phyloP scores from a whole-genome alignment of 2,797 vertebrate genomes.

The Cygnus olor region DNA sequence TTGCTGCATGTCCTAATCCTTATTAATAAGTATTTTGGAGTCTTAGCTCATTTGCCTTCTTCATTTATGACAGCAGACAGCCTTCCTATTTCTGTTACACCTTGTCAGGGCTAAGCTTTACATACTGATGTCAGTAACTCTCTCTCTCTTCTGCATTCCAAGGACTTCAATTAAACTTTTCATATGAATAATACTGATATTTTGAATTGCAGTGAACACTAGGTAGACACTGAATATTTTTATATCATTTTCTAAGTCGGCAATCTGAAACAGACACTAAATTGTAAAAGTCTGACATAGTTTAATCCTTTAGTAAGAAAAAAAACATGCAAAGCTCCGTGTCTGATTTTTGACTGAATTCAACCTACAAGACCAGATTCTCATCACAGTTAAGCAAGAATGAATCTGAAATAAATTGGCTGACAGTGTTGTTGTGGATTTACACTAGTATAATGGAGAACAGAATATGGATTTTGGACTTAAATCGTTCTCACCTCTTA shows the following conservation, averaged over 20 bases:
- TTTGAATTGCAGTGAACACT: conserved; percentile 16
- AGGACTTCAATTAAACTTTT: conserved; percentile 6
- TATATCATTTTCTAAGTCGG: not conserved
- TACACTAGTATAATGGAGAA: not conserved
- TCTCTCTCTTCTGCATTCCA: not conserved
- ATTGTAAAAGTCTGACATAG: not conserved
- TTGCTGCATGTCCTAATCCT: not conserved
- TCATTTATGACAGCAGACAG: not conserved
- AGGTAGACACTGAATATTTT: not conserved
- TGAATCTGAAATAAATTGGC: conserved; percentile 21
- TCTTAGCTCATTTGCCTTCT: not conserved
- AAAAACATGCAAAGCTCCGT: not conserved
- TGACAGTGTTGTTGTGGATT: not conserved
- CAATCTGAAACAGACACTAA: not conserved
- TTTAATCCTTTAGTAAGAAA: not conserved
- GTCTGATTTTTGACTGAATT: not conserved
- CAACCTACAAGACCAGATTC: not conserved
- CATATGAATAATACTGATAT: not conserved
- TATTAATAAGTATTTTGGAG: not conserved
- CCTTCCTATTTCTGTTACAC: not conserved
- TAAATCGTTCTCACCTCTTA: not conserved
- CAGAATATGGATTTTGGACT: conserved; percentile 1
- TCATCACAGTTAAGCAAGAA: not conserved
- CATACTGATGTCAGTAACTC: not conserved
- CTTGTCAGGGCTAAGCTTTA: not conserved